Conservation (phyloP, 2,888 invertebrate genomes). For the Drosophila tripunctata region DNA sequence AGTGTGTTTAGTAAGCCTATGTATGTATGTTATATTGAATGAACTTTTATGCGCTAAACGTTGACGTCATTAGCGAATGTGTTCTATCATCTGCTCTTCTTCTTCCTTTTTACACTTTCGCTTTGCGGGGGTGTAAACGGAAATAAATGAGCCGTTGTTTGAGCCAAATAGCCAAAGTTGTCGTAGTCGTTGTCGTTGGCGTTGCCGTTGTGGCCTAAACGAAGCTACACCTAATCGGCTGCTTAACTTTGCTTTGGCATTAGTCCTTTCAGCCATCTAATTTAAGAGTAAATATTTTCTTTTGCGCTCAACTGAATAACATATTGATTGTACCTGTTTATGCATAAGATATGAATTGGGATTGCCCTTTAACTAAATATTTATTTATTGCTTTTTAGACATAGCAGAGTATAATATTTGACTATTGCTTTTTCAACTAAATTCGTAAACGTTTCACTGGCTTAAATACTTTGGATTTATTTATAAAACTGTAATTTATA, state of each 20-base stretch:
- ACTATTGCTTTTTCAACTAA: too few relatives aligned
- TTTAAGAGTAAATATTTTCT: constrained; percentile 3
- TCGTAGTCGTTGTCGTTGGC: constrained; percentile 12
- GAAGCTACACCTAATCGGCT: constrained; percentile 4
- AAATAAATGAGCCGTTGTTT: constrained; percentile 37
- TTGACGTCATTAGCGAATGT: constrained; percentile 67
- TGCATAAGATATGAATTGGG: neutral
- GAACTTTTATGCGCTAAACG: constrained; percentile 38
- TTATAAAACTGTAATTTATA: too few relatives aligned
- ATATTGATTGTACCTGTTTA: constrained; percentile 5
- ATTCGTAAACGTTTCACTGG: neutral
- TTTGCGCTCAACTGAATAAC: neutral
- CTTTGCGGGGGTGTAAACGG: constrained; percentile 23
- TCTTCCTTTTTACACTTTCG: neutral
- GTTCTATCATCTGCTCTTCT: neutral
- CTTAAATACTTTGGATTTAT: too few relatives aligned
- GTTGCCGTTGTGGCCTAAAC: constrained; percentile 7
- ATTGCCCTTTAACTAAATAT: too few relatives aligned
- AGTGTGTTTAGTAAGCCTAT: constrained; percentile 27
- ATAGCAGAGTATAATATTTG: too few relatives aligned
- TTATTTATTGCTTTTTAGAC: too few relatives aligned
- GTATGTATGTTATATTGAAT: too few relatives aligned
- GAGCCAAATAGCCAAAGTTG: constrained; percentile 36
- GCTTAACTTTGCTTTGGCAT: constrained; percentile 10
- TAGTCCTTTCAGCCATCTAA: constrained; percentile 4